A percentile compares a stretch with the other conserved stretches of the same genome.
Conservation (phyloP, 1,140 invertebrate species). For the Zaprionus lachaisei region DNA sequence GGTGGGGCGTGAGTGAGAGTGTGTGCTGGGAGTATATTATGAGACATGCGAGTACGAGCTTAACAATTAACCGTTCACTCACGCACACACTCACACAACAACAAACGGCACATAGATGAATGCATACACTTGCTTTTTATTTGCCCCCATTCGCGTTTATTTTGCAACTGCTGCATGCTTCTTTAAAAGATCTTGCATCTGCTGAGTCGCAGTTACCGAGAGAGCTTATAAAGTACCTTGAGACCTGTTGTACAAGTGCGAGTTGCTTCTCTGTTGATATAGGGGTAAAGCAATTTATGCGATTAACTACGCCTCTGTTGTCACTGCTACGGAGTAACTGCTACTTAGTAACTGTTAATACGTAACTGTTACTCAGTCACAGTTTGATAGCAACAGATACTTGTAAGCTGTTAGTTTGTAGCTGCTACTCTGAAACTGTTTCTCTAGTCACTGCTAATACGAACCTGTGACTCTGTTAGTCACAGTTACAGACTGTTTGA, state of each 20-base stretch:
- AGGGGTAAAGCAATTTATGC: neutral
- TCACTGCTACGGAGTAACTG: neutral
- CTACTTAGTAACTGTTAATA: neutral
- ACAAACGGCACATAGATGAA: conserved; percentile 35
- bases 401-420: neutral
- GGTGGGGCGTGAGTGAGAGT: neutral
- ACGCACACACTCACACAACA: conserved; percentile 23
- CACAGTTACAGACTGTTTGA: neutral
- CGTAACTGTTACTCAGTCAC: neutral
- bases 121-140: conserved; percentile 49
- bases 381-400: neutral
- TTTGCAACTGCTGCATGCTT: conserved; percentile 1
- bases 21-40: conserved; percentile 38
- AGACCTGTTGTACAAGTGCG: neutral
- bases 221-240: neutral
- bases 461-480: neutral
- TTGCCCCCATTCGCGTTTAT: conserved; percentile 31
- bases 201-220: neutral
- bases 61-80: conserved; percentile 73
- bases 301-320: neutral
- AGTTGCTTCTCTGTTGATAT: neutral
- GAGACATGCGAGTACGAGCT: conserved; percentile 53
- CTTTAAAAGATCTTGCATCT: neutral
- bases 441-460: neutral
- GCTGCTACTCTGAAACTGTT: neutral